Percentiles rank a stretch among this genome's conserved stretches.
Conservation (phyloP, 2,888 invertebrate genomes). For the Lypha dubia region DNA sequence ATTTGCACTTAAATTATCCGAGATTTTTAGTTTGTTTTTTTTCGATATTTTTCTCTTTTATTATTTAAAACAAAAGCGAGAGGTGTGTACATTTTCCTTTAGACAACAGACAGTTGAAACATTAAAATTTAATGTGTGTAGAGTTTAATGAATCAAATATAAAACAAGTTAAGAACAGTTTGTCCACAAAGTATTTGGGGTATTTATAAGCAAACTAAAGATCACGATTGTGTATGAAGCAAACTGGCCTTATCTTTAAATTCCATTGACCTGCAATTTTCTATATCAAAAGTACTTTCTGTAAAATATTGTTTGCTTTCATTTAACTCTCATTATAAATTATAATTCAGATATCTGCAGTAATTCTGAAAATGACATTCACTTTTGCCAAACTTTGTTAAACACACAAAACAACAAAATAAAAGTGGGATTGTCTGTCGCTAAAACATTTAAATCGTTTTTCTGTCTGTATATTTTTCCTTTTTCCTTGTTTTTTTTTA, state of each 20-base stretch:
- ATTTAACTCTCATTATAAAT: background rate
- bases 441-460: conserved; percentile 8
- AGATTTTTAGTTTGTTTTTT: conserved; percentile 9
- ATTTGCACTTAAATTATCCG: conserved; percentile 4
- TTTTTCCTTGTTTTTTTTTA: too few relatives aligned
- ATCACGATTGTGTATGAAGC: background rate
- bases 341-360: conserved; percentile 2
- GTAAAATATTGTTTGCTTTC: background rate
- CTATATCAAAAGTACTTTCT: background rate
- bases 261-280: background rate
- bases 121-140: conserved; percentile 4
- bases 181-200: background rate
- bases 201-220: background rate
- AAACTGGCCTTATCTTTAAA: background rate
- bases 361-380: conserved; percentile 63
- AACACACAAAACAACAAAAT: background rate
- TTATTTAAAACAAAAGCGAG: background rate
- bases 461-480: conserved; percentile 12
- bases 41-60: background rate
- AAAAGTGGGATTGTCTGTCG: conserved; percentile 46
- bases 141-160: conserved; percentile 5
- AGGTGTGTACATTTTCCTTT: background rate
- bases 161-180: background rate
- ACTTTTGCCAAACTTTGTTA: conserved; percentile 28
- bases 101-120: conserved; percentile 1